phyloP scores from a whole-genome alignment of 2,113 vertebrate species.

The Stegastes partitus region DNA sequence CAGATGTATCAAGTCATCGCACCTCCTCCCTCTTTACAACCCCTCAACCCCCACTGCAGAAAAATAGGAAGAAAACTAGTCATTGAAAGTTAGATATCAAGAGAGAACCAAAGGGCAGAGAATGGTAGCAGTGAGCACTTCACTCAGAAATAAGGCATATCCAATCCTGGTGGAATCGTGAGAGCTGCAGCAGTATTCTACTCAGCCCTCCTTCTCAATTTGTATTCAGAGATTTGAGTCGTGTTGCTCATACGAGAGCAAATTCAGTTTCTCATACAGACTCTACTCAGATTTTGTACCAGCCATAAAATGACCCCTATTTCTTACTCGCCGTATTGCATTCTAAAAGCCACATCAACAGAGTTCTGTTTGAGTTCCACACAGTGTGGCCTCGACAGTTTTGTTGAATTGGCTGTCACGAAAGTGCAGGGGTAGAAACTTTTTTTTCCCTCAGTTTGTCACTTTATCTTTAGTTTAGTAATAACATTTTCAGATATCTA shows the following conservation, averaged over 20 bases:
- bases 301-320: slow-evolving; percentile 48
- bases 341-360: slow-evolving; percentile 39
- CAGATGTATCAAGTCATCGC: slow-evolving; percentile 49
- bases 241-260: slow-evolving; percentile 39
- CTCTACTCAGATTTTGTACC: slow-evolving; percentile 27
- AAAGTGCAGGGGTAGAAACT: slow-evolving; percentile 3
- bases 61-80: slow-evolving; percentile 38
- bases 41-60: background rate
- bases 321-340: slow-evolving; percentile 42
- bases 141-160: slow-evolving; percentile 58
- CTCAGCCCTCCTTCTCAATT: slow-evolving; percentile 39
- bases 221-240: slow-evolving; percentile 50
- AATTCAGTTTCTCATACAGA: slow-evolving; percentile 37
- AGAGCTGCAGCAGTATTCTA: slow-evolving; percentile 20
- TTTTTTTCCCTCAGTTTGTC: background rate
- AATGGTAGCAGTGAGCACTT: slow-evolving; percentile 31
- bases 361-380: slow-evolving; percentile 5
- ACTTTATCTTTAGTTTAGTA: background rate
- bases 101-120: slow-evolving; percentile 28
- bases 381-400: slow-evolving; percentile 8
- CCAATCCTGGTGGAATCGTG: slow-evolving; percentile 50
- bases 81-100: slow-evolving; percentile 54
- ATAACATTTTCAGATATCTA: background rate
- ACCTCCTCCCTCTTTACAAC: slow-evolving; percentile 3
- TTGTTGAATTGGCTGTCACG: background rate